These are phyloP conservation scores for Propithecus deckenii DNA, from an alignment of 2,797 vertebrate species.

Conservation along the genomic window DNA sequence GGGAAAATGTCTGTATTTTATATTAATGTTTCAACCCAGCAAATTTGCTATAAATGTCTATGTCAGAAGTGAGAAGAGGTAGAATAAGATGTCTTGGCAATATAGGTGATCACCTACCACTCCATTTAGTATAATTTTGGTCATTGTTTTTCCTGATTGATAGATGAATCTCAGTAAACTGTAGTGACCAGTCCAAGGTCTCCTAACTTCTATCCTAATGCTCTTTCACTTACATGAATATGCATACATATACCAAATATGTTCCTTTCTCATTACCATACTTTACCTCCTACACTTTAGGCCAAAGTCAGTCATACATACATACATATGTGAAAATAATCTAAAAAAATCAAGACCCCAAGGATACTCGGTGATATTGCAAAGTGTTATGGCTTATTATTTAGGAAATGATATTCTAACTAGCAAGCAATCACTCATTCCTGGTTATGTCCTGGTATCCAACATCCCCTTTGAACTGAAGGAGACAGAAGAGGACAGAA, in stretches of 20 bases:
- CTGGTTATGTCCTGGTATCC: background rate
- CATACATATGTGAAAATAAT: background rate
- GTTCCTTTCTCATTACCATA: background rate
- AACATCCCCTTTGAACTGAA: background rate
- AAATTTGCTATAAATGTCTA: background rate
- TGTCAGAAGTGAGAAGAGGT: background rate
- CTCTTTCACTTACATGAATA: background rate
- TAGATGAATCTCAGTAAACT: background rate
- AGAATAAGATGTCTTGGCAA: background rate
- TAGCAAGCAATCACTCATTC: background rate
- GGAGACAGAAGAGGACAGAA: background rate
- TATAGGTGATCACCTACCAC: background rate
- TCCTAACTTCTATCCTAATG: background rate
- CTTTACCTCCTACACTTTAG: background rate
- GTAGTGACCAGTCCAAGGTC: background rate
- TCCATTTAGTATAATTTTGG: background rate
- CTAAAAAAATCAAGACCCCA: background rate
- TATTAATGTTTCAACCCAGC: constrained; percentile 17
- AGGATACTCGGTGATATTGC: background rate
- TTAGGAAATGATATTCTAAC: background rate
- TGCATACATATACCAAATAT: background rate
- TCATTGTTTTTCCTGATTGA: background rate
- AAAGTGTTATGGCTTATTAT: background rate
- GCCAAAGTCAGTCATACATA: background rate
- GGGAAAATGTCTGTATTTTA: background rate